phyloP scores from a whole-genome alignment of 2,113 vertebrate species.

The Lagopus muta region DNA sequence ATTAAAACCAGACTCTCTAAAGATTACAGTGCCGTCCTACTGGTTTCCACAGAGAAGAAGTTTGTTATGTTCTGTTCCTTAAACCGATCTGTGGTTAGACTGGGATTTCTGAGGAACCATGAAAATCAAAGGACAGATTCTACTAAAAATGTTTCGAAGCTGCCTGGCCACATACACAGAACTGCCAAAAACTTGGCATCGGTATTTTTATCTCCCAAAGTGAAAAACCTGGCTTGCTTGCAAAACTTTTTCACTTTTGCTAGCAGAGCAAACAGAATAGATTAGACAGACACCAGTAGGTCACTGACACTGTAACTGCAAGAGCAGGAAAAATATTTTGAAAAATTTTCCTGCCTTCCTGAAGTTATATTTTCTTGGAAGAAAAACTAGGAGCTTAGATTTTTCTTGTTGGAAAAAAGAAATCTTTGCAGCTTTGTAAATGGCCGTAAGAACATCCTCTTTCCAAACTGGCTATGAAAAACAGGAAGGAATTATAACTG shows the following conservation, averaged over 20 bases:
- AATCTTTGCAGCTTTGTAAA: neutral
- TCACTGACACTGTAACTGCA: neutral
- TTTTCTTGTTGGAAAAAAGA: conserved; percentile 1
- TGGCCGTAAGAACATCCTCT: neutral
- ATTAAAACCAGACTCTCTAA: neutral
- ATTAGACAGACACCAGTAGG: neutral
- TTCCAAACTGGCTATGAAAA: conserved; percentile 6
- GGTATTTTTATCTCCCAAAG: conserved; percentile 29
- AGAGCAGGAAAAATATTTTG: neutral
- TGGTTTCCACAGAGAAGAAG: neutral
- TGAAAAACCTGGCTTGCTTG: neutral
- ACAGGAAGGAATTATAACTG: conserved; percentile 17
- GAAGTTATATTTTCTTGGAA: neutral
- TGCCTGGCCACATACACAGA: neutral
- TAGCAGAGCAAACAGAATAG: neutral
- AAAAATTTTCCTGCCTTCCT: conserved; percentile 8
- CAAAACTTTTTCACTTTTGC: conserved; percentile 3
- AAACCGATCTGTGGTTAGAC: conserved; percentile 8
- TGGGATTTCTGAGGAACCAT: conserved; percentile 17
- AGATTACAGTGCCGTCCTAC: conserved; percentile 20
- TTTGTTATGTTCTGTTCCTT: neutral
- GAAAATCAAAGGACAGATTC: neutral
- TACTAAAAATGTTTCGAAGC: conserved; percentile 21
- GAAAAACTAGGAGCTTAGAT: neutral
- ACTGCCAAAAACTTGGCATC: conserved; percentile 47